Base-by-base conservation (phyloP, 1,140 invertebrate species). In the Ceratoteleas bidentatus region DNA sequence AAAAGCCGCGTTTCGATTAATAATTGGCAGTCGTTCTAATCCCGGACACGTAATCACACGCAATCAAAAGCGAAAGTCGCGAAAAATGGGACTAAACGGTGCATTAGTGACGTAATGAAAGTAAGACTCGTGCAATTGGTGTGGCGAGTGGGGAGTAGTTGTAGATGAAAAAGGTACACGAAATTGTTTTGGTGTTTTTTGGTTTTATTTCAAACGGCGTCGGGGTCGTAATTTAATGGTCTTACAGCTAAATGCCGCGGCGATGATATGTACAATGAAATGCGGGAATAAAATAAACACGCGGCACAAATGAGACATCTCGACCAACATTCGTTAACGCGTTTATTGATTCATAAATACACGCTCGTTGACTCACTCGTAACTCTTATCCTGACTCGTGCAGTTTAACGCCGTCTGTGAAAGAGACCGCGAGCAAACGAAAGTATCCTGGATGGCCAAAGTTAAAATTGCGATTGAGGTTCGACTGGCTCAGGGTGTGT, bases 41-140 rank as follows among this genome's bases (percentile, higher is more conserved):
- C 54, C 58, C 54, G 53, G 52, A 58, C 36, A 33, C n/a, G 53
- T 47, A 58, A 64, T 78, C 45, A 52, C 57, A 70, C 6, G 40
- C 40, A 72, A 72, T 53, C 60, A 60, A 78, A 70, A 78, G 75
- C 50, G 16, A 66, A 72, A 61, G 49, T 56, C 66, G 43, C 60
- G 54, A 70, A 64, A 70, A 78, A 70, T 78, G 14, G 58, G 50
- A 65, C 50, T 33, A 64, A 69, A 24, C 40, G 47, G 45, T 34
- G 9, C 62, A 53, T 68, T 65, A 60, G 38, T 78, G 58, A 58
- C 54, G 60, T 56, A 65, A 70, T 65, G 60, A 70, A 70, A 70
- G 65, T 62, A 47, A 50, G 1, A 52, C 9, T n/a, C 8, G 2
- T 13, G n/a, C 6, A 11, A 13, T 3, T 2, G n/a, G 11, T 2